Base-by-base conservation (phyloP, 2,113 vertebrate species). In the Pseudopodoces humilis region DNA sequence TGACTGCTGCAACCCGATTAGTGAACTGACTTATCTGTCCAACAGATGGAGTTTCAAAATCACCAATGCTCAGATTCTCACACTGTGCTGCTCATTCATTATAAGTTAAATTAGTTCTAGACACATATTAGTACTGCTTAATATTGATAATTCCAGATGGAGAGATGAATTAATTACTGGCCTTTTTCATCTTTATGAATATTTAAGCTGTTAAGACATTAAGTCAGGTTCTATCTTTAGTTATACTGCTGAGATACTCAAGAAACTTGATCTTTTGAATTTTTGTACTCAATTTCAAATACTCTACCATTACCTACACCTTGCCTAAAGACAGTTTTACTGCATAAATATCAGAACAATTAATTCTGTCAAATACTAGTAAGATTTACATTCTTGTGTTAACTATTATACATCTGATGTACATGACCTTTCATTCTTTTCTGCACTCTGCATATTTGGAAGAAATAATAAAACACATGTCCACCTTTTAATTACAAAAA, bases 21-120 rank as follows among this genome's bases (percentile, higher is more conserved):
- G 35, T 67, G 87, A 95, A 90, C 60, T 92, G 83, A 90, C 88
- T 63, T 70, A 88, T 90, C 76, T 33, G 80, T 86, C 95, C 93
- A 21, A 93, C 63, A 96, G 95, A 90, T 95, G 94, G 94, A 90
- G 96, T 97, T 95, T 96, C 49, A 68, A 20, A 78, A 50, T 84
- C 85, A 93, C 56, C 5, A 4, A 27, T 86, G 56, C 49, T 90
- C 68, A 64, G 35, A 59, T 81, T 59, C 65, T 75, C 50, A 19
- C 1, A 2, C 11, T 22, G 2, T 22, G n/a, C 30, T 59, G 12
- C 43, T 83, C 35, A 47, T 87, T 80, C 46, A 35, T 46, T 83
- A 35, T 23, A 68, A 63, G 78, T 49, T 64, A 52, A 80, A 75
- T 71, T 60, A 77, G 7, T 41, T 56, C 56, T 83, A 70, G 33